Conservation (phyloP, 1,140 invertebrate species). For the Lordiphosa stackelbergi region DNA sequence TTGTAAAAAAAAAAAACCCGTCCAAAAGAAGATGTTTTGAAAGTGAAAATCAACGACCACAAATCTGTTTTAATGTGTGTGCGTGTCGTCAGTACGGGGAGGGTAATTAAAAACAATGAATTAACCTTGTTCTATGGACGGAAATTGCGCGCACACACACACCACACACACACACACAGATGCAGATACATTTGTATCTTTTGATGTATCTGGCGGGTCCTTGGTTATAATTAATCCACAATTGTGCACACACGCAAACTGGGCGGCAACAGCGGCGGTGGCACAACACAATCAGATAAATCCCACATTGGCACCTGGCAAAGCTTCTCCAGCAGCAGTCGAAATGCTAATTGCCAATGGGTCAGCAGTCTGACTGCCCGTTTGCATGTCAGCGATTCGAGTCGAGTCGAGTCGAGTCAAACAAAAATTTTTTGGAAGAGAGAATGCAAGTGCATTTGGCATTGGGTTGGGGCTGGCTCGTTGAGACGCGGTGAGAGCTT, state of each 20-base stretch:
- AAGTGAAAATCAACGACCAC: background rate
- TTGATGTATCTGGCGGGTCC: slow-evolving; percentile 67
- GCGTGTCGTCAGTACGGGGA: no score
- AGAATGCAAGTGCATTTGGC: slow-evolving; percentile 4
- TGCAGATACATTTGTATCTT: slow-evolving; percentile 53
- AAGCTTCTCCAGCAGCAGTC: slow-evolving; percentile 11
- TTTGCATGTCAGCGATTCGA: slow-evolving; percentile 49
- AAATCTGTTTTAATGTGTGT: no score
- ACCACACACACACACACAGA: slow-evolving; percentile 24
- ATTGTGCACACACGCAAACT: slow-evolving; percentile 52
- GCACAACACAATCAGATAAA: slow-evolving; percentile 26
- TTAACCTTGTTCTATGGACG: slow-evolving; percentile 66
- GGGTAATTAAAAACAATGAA: slow-evolving; percentile 23
- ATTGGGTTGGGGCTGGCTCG: background rate
- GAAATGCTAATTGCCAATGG: slow-evolving; percentile 68
- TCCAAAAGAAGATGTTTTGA: no score
- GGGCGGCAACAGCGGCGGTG: slow-evolving; percentile 16
- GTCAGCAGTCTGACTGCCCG: slow-evolving; percentile 29
- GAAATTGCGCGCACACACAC: slow-evolving; percentile 14
- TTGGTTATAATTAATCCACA: slow-evolving; percentile 72
- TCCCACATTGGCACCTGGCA: background rate
- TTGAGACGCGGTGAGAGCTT: slow-evolving; percentile 51
- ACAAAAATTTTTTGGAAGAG: slow-evolving; percentile 24
- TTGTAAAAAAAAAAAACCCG: no score
- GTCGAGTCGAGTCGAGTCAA: slow-evolving; percentile 7